Conservation (phyloP, 2,113 vertebrate species). For the Phrynosoma blainvillii region DNA sequence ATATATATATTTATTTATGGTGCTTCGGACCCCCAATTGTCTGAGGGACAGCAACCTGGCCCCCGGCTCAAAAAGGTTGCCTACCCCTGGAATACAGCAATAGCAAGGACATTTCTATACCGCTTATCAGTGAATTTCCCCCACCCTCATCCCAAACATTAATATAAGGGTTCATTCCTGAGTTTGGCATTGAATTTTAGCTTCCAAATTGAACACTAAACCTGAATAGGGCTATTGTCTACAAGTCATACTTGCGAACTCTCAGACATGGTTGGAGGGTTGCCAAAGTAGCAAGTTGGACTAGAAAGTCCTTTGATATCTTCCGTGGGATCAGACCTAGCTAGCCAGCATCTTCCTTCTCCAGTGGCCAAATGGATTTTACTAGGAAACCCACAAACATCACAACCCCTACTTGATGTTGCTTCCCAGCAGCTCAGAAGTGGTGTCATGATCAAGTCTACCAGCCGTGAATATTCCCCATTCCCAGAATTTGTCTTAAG, state of each 20-base stretch:
- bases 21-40: too few species aligned
- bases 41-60: too few species aligned
- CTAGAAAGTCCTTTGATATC: too few species aligned
- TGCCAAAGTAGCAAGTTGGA: background rate
- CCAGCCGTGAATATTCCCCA: too few species aligned
- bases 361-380: background rate
- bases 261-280: too few species aligned
- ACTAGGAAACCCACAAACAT: background rate
- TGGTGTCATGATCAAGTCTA: background rate
- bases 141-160: background rate
- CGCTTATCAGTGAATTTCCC: too few species aligned
- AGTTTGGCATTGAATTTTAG: background rate
- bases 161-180: background rate
- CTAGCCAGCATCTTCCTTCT: background rate
- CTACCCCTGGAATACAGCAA: too few species aligned
- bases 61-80: too few species aligned
- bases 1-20: too few species aligned
- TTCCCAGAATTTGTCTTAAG: too few species aligned
- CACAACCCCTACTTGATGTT: background rate
- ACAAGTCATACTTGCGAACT: background rate
- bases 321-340: background rate
- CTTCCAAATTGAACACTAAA: background rate
- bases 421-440: background rate
- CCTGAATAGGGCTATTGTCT: background rate
- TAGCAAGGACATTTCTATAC: too few species aligned